Conservation (phyloP, 1,140 invertebrate species). For the Cyphomyrmex costatus region DNA sequence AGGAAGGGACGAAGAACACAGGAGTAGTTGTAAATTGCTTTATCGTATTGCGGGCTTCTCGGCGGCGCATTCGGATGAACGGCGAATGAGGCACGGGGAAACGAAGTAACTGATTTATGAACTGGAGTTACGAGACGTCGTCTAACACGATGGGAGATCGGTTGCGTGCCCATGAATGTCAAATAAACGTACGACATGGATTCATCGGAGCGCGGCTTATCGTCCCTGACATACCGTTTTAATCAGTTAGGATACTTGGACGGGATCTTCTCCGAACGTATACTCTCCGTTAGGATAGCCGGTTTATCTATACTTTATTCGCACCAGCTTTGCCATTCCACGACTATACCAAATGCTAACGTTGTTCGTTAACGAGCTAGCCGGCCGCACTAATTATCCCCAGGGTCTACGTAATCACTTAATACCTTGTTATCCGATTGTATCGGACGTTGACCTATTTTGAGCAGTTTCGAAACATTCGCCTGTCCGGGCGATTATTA, state of each 20-base stretch:
- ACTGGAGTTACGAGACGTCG: slow-evolving; percentile 58
- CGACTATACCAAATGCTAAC: slow-evolving; percentile 53
- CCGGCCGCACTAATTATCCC: slow-evolving; percentile 68
- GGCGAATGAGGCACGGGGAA: slow-evolving; percentile 54
- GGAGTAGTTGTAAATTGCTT: slow-evolving; percentile 62
- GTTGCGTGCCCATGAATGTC: slow-evolving; percentile 51
- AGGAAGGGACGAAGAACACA: slow-evolving; percentile 46
- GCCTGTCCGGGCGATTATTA: slow-evolving; percentile 46
- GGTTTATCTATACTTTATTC: slow-evolving; percentile 42
- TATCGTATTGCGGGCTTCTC: slow-evolving; percentile 61
- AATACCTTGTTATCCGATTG: slow-evolving; percentile 74
- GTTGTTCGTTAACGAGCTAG: slow-evolving; percentile 54
- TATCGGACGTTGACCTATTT: slow-evolving; percentile 70
- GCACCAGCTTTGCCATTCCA: slow-evolving; percentile 24
- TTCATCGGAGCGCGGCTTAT: slow-evolving; percentile 49
- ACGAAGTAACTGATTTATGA: slow-evolving; percentile 64
- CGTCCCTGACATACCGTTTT: background rate
- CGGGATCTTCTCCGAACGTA: slow-evolving; percentile 1
- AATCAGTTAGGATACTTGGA: slow-evolving; percentile 3
- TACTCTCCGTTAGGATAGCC: slow-evolving; percentile 8
- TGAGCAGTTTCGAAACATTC: slow-evolving; percentile 69
- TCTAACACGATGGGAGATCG: slow-evolving; percentile 48
- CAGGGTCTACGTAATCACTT: slow-evolving; percentile 71
- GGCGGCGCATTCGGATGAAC: slow-evolving; percentile 50
- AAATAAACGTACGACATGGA: slow-evolving; percentile 51